Percentiles rank a stretch among this genome's conserved stretches.
Evolutionary conservation across 2,113 vertebrate genomes (phyloP).

Genomic region (Limnothrissa miodon): DNA sequence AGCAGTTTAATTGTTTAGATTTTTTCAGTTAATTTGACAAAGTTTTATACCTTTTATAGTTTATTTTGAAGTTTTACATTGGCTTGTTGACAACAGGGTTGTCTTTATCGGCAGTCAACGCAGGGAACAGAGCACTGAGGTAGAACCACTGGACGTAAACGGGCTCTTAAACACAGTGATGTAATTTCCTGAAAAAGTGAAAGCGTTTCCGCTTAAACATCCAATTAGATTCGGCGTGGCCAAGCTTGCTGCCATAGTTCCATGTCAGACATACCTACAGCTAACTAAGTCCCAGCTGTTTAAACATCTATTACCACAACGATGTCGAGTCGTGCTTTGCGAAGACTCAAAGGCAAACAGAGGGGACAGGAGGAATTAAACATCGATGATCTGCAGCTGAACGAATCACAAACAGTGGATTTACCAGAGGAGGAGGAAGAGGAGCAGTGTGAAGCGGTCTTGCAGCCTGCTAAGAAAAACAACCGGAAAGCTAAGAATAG

Average conservation of each 20-base stretch:
- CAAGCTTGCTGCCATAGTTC: not conserved
- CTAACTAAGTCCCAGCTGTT: not conserved
- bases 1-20: too few relatives aligned
- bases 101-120: too few relatives aligned
- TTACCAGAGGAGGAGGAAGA: slow-evolving; percentile 48
- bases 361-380: slow-evolving; percentile 83
- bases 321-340: slow-evolving; percentile 88
- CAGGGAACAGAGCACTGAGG: too few relatives aligned
- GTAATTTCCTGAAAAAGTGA: slow-evolving; percentile 21
- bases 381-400: slow-evolving; percentile 55
- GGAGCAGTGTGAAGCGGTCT: slow-evolving; percentile 37
- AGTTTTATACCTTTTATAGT: too few relatives aligned
- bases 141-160: too few relatives aligned
- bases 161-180: not conserved
- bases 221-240: slow-evolving; percentile 32
- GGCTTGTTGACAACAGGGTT: too few relatives aligned
- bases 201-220: slow-evolving; percentile 20
- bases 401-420: slow-evolving; percentile 52
- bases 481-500: slow-evolving; percentile 66
- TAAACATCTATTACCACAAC: not conserved
- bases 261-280: not conserved
- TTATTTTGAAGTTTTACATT: too few relatives aligned
- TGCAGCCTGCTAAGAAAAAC: slow-evolving; percentile 41
- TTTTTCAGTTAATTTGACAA: too few relatives aligned
- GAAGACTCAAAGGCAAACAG: slow-evolving; percentile 85